These are phyloP conservation scores for Camponotus fellah DNA, from an alignment of 2,888 invertebrate species.

Conservation along the genomic window DNA sequence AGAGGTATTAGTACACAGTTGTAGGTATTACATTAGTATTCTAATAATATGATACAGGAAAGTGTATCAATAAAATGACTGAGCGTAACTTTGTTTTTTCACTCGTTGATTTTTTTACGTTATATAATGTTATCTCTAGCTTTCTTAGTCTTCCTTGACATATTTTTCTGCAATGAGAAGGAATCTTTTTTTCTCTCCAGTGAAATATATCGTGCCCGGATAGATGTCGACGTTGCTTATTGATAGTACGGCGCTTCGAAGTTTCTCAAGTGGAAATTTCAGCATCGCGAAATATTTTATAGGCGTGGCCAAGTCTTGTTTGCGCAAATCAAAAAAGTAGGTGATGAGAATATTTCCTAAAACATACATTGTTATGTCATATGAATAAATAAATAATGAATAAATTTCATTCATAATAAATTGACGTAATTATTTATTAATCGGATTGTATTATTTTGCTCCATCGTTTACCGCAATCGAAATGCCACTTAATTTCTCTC, in stretches of 20 bases:
- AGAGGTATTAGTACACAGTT: background rate
- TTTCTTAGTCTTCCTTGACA: background rate
- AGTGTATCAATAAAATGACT: background rate
- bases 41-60: background rate
- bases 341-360: background rate
- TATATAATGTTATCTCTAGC: background rate
- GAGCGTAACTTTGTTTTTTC: background rate
- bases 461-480: background rate
- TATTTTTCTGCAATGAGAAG: background rate
- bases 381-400: background rate
- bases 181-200: slow-evolving; percentile 5
- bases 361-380: background rate
- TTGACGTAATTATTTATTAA: background rate
- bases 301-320: background rate
- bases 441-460: background rate
- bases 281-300: slow-evolving; percentile 20
- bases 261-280: slow-evolving; percentile 51
- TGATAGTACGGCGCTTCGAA: slow-evolving; percentile 36
- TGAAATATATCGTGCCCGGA: slow-evolving; percentile 32
- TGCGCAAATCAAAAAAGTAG: background rate
- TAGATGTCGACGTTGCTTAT: slow-evolving; percentile 42
- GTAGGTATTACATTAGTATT: background rate
- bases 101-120: background rate
- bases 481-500: background rate
- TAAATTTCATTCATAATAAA: background rate